Evolutionary conservation across 2,113 vertebrate genomes (phyloP), one percentile per base, ranked within the genome.

Genomic region (Haemorhous mexicanus): DNA sequence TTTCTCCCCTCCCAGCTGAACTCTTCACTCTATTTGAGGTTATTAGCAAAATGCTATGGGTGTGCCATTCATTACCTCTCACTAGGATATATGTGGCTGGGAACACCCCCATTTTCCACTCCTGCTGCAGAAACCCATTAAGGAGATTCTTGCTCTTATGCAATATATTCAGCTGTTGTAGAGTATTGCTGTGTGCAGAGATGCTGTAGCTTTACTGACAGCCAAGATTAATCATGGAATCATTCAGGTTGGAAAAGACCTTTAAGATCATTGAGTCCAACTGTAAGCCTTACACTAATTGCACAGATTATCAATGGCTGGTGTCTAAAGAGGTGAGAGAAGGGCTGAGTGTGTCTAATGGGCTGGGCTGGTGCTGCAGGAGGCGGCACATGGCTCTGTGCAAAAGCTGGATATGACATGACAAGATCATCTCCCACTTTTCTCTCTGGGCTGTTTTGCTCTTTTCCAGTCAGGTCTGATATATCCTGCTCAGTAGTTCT

Each of bases 21-120:
- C 72, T 96, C 95, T 84, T 94, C 86, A 66, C 46, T 96, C 74
- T 93, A 18, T 91, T 88, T 93, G 83, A 96, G 88, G 43, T 94
- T 94, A 95, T 95, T 96, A 96, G 69, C 91, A 97, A 84, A 95
- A 94, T 90, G 84, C 89, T 87, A 22, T 93, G 92, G 96, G 93
- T 96, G 91, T 91, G 87, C 69, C 17, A 7, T 91, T 97, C 90
- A 92, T 96, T 97, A 93, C 53, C 62, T 96, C 93, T 96, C 92
- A 72, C 88, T 75, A 94, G 93, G 88, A 96, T 91, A 23, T 76
- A 92, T 92, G 92, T 24, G 50, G 77, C 74, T 88, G 92, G 90
- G 75, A 95, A 96, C 91, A 87, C 93, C 88, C 78, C 78, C 61
- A 63, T 92, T 94, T 95, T 82, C 93, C 68, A 74, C 73, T 89